Percentiles rank a stretch among this genome's conserved stretches.
phyloP scores from a whole-genome alignment of 2,113 vertebrate genomes.

The Gasterosteus aculeatus region DNA sequence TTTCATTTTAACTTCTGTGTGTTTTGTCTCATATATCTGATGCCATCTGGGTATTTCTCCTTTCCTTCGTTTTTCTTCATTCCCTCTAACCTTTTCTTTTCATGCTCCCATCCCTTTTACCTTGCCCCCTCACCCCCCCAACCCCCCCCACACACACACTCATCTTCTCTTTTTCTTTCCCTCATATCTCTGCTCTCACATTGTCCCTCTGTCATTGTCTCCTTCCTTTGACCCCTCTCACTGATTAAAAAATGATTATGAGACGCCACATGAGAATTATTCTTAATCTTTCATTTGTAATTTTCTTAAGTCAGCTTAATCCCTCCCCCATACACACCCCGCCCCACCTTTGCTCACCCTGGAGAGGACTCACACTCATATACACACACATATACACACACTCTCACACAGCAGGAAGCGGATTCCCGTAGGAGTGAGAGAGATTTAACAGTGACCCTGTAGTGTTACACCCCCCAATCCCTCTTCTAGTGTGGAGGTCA shows the following conservation, averaged over 20 bases:
- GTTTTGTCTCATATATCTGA: slow-evolving; percentile 49
- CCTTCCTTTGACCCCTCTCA: slow-evolving; percentile 73
- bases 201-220: slow-evolving; percentile 79
- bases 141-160: not conserved
- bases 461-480: slow-evolving; percentile 76
- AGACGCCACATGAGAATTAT: slow-evolving; percentile 80
- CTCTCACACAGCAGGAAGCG: slow-evolving; percentile 76
- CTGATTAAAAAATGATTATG: slow-evolving; percentile 84
- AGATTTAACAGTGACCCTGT: slow-evolving; percentile 82
- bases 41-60: slow-evolving; percentile 46
- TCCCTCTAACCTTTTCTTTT: slow-evolving; percentile 53
- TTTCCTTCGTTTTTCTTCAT: slow-evolving; percentile 50
- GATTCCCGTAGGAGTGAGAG: slow-evolving; percentile 78
- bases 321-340: slow-evolving; percentile 61
- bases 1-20: slow-evolving; percentile 43
- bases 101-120: slow-evolving; percentile 50
- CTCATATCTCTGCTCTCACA: slow-evolving; percentile 72
- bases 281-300: slow-evolving; percentile 83
- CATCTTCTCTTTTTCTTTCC: slow-evolving; percentile 44
- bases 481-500: slow-evolving; percentile 77
- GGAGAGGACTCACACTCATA: slow-evolving; percentile 60
- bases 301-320: slow-evolving; percentile 83
- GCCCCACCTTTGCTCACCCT: slow-evolving; percentile 67
- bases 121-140: slow-evolving; percentile 17
- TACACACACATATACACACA: slow-evolving; percentile 52